Conservation (phyloP, 1,140 invertebrate genomes). For the Drosophila melanica region DNA sequence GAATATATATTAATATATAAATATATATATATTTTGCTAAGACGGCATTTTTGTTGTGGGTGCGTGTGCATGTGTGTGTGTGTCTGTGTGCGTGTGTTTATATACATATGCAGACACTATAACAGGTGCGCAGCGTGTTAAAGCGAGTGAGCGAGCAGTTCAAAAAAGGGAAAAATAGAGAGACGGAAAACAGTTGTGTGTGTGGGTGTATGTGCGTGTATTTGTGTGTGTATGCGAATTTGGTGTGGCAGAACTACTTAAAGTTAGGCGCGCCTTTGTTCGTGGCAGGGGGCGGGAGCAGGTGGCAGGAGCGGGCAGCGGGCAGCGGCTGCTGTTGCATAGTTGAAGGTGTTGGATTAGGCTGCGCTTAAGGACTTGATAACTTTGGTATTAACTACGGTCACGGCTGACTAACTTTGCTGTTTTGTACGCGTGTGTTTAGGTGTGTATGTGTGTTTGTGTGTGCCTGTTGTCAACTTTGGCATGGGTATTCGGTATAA, state of each 20-base stretch:
- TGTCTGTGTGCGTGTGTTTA: slow-evolving; percentile 31
- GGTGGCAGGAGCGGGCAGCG: not conserved
- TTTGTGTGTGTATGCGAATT: slow-evolving; percentile 2
- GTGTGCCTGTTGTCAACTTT: slow-evolving; percentile 20
- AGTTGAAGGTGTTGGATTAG: slow-evolving; percentile 14
- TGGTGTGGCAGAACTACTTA: slow-evolving; percentile 45
- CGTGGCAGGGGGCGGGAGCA: not conserved
- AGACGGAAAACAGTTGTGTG: slow-evolving; percentile 24
- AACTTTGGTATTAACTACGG: slow-evolving; percentile 10
- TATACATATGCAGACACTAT: slow-evolving; percentile 60
- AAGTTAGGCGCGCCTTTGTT: slow-evolving; percentile 20
- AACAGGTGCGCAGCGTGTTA: slow-evolving; percentile 36
- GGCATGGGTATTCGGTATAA: slow-evolving; percentile 6
- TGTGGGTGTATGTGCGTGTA: slow-evolving; percentile 19
- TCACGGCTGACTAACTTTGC: slow-evolving; percentile 32
- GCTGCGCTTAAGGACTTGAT: slow-evolving; percentile 6
- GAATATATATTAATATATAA: slow-evolving; percentile 47
- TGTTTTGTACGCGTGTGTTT: slow-evolving; percentile 2
- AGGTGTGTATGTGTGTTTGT: slow-evolving; percentile 9
- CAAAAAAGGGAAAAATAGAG: slow-evolving; percentile 5
- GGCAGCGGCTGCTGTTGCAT: not conserved
- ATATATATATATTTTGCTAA: slow-evolving; percentile 29
- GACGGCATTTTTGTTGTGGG: slow-evolving; percentile 33
- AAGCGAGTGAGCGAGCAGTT: slow-evolving; percentile 10
- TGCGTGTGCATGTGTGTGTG: slow-evolving; percentile 11